These are phyloP conservation scores for Enteromius treurensis DNA, from an alignment of 2,797 vertebrate genomes.

Conservation along the genomic window DNA sequence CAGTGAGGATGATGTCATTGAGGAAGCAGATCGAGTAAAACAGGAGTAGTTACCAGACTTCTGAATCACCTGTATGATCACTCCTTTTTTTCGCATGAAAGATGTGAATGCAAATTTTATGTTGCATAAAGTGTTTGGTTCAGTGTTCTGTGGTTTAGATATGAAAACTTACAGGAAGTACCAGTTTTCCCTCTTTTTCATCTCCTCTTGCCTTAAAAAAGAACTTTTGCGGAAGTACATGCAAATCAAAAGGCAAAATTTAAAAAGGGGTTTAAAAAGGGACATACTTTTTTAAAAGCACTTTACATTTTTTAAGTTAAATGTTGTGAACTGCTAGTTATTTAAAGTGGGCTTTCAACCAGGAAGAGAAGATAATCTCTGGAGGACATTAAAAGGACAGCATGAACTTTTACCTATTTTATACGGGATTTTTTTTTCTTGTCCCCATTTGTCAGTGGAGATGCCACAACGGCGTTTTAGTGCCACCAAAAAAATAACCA, in stretches of 20 bases:
- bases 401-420: not conserved
- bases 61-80: constrained; percentile 13
- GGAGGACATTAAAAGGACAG: constrained; percentile 1
- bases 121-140: not conserved
- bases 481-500: no score
- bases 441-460: not conserved
- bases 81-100: constrained; percentile 21
- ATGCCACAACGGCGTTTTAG: no score
- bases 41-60: constrained; percentile 38
- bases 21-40: constrained; percentile 66
- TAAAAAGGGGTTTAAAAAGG: not conserved
- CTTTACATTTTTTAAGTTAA: not conserved
- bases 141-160: constrained; percentile 28
- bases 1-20: constrained; percentile 67
- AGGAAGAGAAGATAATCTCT: constrained; percentile 10
- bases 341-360: not conserved
- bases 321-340: not conserved
- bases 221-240: not conserved
- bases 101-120: constrained; percentile 31
- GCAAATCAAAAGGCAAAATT: constrained; percentile 8
- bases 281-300: not conserved
- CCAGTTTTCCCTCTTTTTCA: not conserved
- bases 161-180: constrained; percentile 25
- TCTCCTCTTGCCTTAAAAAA: not conserved
- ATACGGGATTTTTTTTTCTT: not conserved